Evolutionary conservation across 2,113 vertebrate species (phyloP).

Genomic region (Merops nubicus): DNA sequence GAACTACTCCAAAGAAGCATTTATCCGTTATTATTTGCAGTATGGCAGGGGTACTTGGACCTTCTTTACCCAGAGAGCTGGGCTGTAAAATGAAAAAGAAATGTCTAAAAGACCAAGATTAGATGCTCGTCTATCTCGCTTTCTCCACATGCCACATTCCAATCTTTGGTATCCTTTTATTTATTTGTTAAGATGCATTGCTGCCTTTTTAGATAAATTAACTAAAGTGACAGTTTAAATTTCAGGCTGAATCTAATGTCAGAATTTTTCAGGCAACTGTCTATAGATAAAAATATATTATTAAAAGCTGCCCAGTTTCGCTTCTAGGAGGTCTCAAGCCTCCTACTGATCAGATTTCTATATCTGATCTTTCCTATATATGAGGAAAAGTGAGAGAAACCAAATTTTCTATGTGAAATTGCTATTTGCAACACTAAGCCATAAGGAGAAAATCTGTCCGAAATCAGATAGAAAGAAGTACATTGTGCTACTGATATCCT

Average conservation of each 20-base stretch:
- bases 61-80: neutral
- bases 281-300: no score
- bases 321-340: neutral
- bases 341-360: neutral
- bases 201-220: neutral
- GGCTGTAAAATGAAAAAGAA: neutral
- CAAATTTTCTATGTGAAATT: neutral
- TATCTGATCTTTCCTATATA: neutral
- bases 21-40: neutral
- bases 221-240: neutral
- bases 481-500: accelerated
- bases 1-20: neutral
- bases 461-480: accelerated
- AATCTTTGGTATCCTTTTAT: neutral
- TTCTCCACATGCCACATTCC: neutral
- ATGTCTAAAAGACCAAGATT: neutral
- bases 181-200: neutral
- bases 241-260: neutral
- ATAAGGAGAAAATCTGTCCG: neutral
- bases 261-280: neutral
- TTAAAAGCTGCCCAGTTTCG: neutral
- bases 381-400: neutral
- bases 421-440: neutral
- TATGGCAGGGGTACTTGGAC: neutral
- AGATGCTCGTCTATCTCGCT: neutral